These are phyloP conservation scores for Ennomos fuscantarius DNA, from an alignment of 2,888 invertebrate species.

Conservation along the genomic window DNA sequence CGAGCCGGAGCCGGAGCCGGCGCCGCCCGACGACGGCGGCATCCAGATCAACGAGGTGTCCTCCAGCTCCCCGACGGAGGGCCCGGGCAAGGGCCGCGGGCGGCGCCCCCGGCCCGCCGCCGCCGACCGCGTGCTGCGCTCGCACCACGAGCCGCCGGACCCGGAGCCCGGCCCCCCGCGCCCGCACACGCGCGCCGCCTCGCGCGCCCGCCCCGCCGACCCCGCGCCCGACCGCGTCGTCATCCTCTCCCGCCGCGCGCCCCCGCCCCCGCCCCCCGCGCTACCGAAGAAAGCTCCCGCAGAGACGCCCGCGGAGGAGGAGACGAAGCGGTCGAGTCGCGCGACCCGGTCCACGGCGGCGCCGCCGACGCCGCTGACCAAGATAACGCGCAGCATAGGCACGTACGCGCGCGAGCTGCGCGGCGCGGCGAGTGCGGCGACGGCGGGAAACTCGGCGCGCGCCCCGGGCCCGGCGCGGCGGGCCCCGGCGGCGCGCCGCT, in stretches of 20 bases:
- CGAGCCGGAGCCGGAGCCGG: constrained; percentile 42
- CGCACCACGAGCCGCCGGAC: constrained; percentile 72
- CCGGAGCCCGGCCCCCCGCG: constrained; percentile 64
- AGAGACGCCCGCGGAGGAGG: constrained; percentile 42
- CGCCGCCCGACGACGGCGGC: constrained; percentile 58
- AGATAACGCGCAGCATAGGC: constrained; percentile 58
- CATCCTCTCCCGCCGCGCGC: constrained; percentile 63
- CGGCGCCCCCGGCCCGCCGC: constrained; percentile 54
- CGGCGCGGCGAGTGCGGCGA: constrained; percentile 40
- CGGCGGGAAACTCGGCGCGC: constrained; percentile 45
- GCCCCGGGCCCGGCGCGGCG: constrained; percentile 57
- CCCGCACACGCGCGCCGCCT: constrained; percentile 60
- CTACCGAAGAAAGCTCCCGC: constrained; percentile 36
- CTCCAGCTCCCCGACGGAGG: constrained; percentile 85
- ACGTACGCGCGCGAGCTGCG: constrained; percentile 58
- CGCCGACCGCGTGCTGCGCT: constrained; percentile 74
- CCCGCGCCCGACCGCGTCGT: constrained; percentile 63
- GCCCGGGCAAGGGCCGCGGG: constrained; percentile 60
- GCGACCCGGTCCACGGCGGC: constrained; percentile 57
- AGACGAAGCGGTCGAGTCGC: constrained; percentile 38
- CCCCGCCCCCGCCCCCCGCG: constrained; percentile 48
- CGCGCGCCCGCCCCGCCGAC: constrained; percentile 42
- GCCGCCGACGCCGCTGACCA: constrained; percentile 50
- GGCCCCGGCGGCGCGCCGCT: constrained; percentile 39
- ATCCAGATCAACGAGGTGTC: constrained; percentile 89